phyloP scores from a whole-genome alignment of 2,113 vertebrate genomes.

The Cheilinus undulatus region DNA sequence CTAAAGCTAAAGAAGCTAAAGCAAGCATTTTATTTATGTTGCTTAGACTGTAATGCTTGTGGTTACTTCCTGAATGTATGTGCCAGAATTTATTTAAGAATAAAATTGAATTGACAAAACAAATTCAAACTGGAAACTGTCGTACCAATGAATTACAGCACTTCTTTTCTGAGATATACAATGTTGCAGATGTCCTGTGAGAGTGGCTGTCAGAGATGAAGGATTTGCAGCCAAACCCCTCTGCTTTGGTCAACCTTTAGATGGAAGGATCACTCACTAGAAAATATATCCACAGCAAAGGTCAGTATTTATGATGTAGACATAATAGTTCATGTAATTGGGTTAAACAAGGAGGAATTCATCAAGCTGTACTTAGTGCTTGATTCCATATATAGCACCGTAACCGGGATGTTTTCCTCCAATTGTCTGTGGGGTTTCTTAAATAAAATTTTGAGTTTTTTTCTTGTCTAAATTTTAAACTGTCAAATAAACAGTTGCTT shows the following conservation, averaged over 20 bases:
- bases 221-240: too few relatives aligned
- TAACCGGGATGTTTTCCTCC: conserved; percentile 62
- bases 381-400: conserved; percentile 55
- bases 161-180: too few relatives aligned
- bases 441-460: conserved; percentile 77
- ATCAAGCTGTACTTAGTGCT: conserved; percentile 63
- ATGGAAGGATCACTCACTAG: conserved; percentile 43
- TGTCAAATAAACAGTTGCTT: conserved; percentile 82
- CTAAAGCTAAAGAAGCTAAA: too few relatives aligned
- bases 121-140: too few relatives aligned
- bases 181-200: too few relatives aligned
- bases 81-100: too few relatives aligned
- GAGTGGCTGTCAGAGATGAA: too few relatives aligned
- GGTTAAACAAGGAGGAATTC: conserved; percentile 61
- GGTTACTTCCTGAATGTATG: too few relatives aligned
- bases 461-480: conserved; percentile 80
- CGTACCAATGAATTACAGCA: too few relatives aligned
- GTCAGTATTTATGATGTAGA: conserved; percentile 50
- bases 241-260: conserved; percentile 33
- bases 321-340: conserved; percentile 57
- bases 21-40: too few relatives aligned
- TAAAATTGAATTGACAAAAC: too few relatives aligned
- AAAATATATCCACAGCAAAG: conserved; percentile 52
- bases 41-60: too few relatives aligned
- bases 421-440: conserved; percentile 73